Evolutionary conservation across 2,797 vertebrate species (phyloP).

Genomic region (Periparus ater): DNA sequence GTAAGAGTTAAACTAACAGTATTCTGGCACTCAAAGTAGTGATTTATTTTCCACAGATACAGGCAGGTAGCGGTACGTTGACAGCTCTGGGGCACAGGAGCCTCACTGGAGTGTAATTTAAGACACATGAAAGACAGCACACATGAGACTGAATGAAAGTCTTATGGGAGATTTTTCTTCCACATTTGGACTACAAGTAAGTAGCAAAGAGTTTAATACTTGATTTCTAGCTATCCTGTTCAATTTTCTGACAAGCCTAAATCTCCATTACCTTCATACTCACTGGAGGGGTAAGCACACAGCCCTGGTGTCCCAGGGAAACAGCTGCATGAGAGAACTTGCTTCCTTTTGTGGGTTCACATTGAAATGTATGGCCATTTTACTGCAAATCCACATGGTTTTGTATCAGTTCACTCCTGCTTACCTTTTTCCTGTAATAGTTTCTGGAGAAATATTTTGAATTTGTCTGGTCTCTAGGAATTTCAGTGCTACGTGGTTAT

Average conservation of each 20-base stretch:
- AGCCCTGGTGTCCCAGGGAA: neutral
- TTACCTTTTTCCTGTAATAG: neutral
- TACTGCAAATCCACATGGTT: neutral
- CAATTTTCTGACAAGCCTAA: neutral
- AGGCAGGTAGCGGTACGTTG: neutral
- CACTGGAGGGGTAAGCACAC: neutral
- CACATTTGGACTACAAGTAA: neutral
- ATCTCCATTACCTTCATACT: neutral
- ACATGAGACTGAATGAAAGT: neutral
- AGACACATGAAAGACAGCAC: slow-evolving; percentile 11
- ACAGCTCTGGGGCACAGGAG: slow-evolving; percentile 11
- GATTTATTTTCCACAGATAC: neutral
- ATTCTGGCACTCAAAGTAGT: neutral
- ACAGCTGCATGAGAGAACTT: neutral
- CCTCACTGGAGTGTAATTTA: slow-evolving; percentile 8
- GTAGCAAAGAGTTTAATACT: neutral
- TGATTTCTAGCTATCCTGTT: neutral
- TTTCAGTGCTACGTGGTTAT: neutral
- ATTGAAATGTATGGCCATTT: neutral
- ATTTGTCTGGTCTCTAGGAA: neutral
- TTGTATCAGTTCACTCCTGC: neutral
- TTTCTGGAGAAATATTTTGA: neutral
- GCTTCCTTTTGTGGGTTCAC: neutral
- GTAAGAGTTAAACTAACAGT: neutral
- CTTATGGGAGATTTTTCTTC: neutral